Evolutionary conservation across 1,140 invertebrate genomes (phyloP), one percentile per base, ranked within the genome.

Genomic region (Penaeus chinensis): DNA sequence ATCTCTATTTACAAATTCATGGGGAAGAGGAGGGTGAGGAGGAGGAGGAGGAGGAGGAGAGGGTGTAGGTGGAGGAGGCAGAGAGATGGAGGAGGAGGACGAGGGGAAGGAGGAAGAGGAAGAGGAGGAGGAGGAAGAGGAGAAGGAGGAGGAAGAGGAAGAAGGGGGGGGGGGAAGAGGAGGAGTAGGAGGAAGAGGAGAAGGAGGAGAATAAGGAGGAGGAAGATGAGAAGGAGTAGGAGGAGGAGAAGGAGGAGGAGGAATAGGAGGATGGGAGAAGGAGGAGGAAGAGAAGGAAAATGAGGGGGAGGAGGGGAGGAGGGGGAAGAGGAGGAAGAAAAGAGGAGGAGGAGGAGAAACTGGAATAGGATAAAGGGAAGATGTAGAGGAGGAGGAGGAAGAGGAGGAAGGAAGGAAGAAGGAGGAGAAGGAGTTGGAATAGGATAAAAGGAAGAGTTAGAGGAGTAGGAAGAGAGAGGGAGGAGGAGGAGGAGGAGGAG

Each of bases 131-230:
- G 7, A 42, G 37, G 37, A 42, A 3, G 37, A 42, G 4, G 37
- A 42, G 7, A 3, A 3, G 7, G 37, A 8, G 4, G 37, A 8
- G 37, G 42, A 54, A n/a, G 37, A 54, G 22, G 81, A 47, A 65
- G 24, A 76, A 18, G 4, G 4, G 37, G 4, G 4, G 37, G 8
- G 4, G 8, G 65, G 54, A 37, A 69, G 54, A 63, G 37, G 62
- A 47, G 65, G 20, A 37, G 66, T 42, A 37, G 63, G 62, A 54
- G 62, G 22, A 66, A 66, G 71, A 7, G 5, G 62, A 66, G 65
- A 32, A 62, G 81, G 81, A 62, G 62, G 81, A 62, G 62, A 19
- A 27, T 69, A 47, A 69, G 81, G n/a, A 20, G 54, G 24, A 11
- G 63, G 54, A 32, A 22, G 22, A n/a, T 13, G 63, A 42, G 81